Conservation (phyloP, 2,113 vertebrate genomes). For the Elachura formosa region DNA sequence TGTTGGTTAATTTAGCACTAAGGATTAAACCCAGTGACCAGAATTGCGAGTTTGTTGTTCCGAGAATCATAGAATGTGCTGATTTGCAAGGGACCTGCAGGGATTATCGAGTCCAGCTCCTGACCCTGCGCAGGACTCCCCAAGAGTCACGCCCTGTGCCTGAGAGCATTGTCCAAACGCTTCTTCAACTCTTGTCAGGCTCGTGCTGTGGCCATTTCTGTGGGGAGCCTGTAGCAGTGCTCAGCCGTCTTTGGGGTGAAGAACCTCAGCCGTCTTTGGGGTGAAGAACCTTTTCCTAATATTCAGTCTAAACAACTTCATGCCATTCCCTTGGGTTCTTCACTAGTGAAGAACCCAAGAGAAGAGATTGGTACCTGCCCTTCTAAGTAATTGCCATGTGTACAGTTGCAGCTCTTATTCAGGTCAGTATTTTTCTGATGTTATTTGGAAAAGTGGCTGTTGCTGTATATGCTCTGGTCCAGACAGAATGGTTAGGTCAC, state of each 20-base stretch:
- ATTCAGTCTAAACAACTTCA: not conserved
- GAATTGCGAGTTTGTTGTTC: not conserved
- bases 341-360: not conserved
- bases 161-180: accelerated
- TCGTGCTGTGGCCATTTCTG: not conserved
- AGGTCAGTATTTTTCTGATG: not conserved
- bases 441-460: not conserved
- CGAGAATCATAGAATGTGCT: not conserved
- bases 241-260: not conserved
- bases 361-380: not conserved
- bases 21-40: not conserved
- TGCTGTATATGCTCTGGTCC: not conserved
- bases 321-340: not conserved
- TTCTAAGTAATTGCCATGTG: not conserved
- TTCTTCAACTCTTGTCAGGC: not conserved
- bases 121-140: not conserved
- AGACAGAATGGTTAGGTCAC: not conserved
- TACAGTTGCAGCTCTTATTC: not conserved
- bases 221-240: not conserved
- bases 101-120: not conserved
- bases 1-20: not conserved
- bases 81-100: not conserved
- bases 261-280: no score
- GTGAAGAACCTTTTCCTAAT: not conserved
- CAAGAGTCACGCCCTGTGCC: not conserved